A percentile compares a stretch with the other conserved stretches of the same genome.
These are phyloP conservation scores for Ecdyonurus torrentis DNA, from an alignment of 2,888 invertebrate genomes.

Conservation along the genomic window DNA sequence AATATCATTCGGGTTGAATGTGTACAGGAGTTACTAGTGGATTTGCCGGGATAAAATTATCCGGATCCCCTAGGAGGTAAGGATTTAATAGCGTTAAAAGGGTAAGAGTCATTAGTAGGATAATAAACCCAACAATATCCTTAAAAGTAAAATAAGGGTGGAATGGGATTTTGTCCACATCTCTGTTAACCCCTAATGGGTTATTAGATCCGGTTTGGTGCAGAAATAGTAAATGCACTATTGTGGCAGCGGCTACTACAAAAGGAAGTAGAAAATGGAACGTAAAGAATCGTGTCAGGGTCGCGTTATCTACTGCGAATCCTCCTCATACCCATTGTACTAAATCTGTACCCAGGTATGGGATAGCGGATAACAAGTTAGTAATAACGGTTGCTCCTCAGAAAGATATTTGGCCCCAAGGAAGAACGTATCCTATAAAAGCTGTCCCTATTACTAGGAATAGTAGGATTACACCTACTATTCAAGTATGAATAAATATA, in stretches of 20 bases:
- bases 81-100: slow-evolving; percentile 36
- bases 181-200: slow-evolving; percentile 43
- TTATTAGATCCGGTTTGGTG: slow-evolving; percentile 53
- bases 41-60: slow-evolving; percentile 57
- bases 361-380: slow-evolving; percentile 52
- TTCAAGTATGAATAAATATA: slow-evolving; percentile 40
- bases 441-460: slow-evolving; percentile 52
- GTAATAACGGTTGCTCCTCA: slow-evolving; percentile 70
- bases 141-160: slow-evolving; percentile 47
- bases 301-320: slow-evolving; percentile 54
- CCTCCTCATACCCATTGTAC: slow-evolving; percentile 61
- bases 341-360: slow-evolving; percentile 42
- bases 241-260: slow-evolving; percentile 39
- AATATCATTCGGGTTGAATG: slow-evolving; percentile 76
- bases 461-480: slow-evolving; percentile 44
- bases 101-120: slow-evolving; percentile 35
- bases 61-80: slow-evolving; percentile 46
- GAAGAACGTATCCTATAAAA: slow-evolving; percentile 61
- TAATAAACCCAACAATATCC: slow-evolving; percentile 41
- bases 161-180: slow-evolving; percentile 50
- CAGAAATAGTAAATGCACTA: slow-evolving; percentile 45
- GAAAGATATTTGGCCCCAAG: slow-evolving; percentile 68
- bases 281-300: slow-evolving; percentile 58
- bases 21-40: slow-evolving; percentile 51
- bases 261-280: slow-evolving; percentile 59